Base-by-base conservation (phyloP, 2,797 vertebrate species). In the Gobio occitaniae region DNA sequence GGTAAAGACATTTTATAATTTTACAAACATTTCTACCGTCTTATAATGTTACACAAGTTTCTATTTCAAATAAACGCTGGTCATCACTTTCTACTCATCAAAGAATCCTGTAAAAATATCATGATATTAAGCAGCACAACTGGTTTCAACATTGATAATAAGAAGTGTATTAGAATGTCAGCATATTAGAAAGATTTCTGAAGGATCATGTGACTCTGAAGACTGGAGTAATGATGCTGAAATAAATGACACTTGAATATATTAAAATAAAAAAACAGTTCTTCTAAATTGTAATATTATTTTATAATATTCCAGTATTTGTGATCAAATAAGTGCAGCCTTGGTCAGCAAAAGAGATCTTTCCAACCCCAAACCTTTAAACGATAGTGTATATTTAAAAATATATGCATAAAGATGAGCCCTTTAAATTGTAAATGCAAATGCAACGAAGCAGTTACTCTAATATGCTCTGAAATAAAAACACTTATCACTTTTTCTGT, bases 371-470 rank as follows among this genome's bases (percentile, higher is more conserved):
- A 50, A 75, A 54, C 72, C 0, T 75, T 75, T 76, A 5, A 65
- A 19, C 6, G 3, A 16, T 52, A 16, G 50, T 52, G 15, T 52
- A 52, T 52, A 16, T 32, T 32, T 29, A 32, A 29, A 65, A 54
- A 56, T 68, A 16, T 25, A 48, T 44, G 9, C 25, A 25, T 25
- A 25, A 25, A 25, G 25, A 25, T 41, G 59, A 83, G 6, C 32
- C 15, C 19, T 75, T 83, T 36, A n/a, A 52, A 83, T 74, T 32
- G 12, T 76, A 76, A 76, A 56, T 21, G 19, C 50, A 76, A 56
- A 15, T 15, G 12, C 52, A 77, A 59, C 32, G 6, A 59, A 77
- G 52, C 36, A 25, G 36, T 77, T 38, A 41, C 52, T 59, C 7
- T 25, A 41, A 59, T 59, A n/a, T 61, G 44, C 41, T 29, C 21